Percentiles rank a stretch among this genome's conserved stretches.
Evolutionary conservation across 2,888 invertebrate genomes (phyloP).

Genomic region (Drosophila pegasa): DNA sequence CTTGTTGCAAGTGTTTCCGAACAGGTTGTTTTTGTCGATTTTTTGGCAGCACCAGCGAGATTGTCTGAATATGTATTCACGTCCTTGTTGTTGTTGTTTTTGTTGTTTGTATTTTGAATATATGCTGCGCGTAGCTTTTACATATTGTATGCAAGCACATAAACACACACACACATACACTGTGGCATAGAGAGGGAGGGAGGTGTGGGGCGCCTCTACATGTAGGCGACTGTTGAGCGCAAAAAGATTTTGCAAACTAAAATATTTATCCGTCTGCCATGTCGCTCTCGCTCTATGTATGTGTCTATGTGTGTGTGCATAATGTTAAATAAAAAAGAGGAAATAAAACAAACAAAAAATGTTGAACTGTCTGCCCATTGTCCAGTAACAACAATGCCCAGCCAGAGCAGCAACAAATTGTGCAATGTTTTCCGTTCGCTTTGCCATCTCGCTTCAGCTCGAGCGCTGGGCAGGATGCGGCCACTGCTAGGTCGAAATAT

Average conservation of each 20-base stretch:
- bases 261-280: constrained; percentile 70
- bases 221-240: constrained; percentile 58
- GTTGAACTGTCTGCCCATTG: constrained; percentile 36
- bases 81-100: constrained; percentile 57
- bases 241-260: constrained; percentile 75
- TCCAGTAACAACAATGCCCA: constrained; percentile 46
- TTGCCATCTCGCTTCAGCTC: constrained; percentile 53
- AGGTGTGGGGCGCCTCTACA: not conserved
- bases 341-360: constrained; percentile 10
- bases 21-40: constrained; percentile 84
- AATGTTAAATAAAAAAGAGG: constrained; percentile 8
- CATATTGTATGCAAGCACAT: constrained; percentile 72
- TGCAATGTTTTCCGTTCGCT: constrained; percentile 71
- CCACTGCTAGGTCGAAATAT: constrained; percentile 82
- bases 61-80: constrained; percentile 80
- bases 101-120: constrained; percentile 71
- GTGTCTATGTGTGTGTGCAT: not conserved
- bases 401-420: constrained; percentile 67
- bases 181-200: constrained; percentile 5
- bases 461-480: constrained; percentile 69
- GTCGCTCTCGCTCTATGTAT: constrained; percentile 25
- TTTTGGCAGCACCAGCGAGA: constrained; percentile 80
- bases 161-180: constrained; percentile 41
- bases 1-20: constrained; percentile 83
- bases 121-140: constrained; percentile 80